A percentile compares a stretch with the other conserved stretches of the same genome.
These are phyloP conservation scores for Megaceryle alcyon DNA, from an alignment of 2,797 vertebrate genomes.

Conservation along the genomic window DNA sequence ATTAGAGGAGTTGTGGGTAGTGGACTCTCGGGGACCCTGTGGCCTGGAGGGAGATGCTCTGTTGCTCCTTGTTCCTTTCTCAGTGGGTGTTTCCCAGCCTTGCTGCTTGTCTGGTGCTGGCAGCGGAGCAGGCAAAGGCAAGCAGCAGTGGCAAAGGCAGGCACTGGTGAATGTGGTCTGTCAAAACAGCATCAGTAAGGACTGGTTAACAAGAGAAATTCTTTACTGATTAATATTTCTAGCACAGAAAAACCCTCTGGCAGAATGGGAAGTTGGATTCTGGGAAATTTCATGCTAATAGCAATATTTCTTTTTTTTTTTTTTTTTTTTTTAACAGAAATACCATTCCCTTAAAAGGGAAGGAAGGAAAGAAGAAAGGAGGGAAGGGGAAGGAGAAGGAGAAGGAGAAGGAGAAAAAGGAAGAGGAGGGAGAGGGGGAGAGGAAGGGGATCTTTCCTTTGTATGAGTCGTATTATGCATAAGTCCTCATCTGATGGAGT, in stretches of 20 bases:
- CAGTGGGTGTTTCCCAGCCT: fast-evolving
- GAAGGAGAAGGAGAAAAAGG: too few relatives aligned
- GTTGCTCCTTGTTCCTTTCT: not conserved
- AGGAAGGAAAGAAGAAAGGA: not conserved
- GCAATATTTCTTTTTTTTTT: not conserved
- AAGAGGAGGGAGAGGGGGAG: too few relatives aligned
- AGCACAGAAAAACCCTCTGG: not conserved
- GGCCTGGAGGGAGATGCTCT: not conserved
- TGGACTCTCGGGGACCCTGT: not conserved
- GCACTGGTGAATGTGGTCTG: not conserved
- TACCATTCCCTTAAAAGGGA: not conserved
- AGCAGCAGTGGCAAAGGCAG: not conserved
- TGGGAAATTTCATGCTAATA: not conserved
- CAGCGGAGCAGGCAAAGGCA: not conserved
- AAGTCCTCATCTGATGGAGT: not conserved
- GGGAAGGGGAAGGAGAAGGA: too few relatives aligned
- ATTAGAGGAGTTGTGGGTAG: not conserved
- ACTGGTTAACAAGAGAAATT: not conserved
- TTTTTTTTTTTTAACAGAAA: not conserved
- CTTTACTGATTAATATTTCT: not conserved
- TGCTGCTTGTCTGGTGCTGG: not conserved
- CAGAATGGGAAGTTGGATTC: not conserved
- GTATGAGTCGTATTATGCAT: fast-evolving
- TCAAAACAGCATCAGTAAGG: not conserved
- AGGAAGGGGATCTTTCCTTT: not conserved